Percentiles rank a stretch among this genome's conserved stretches.
Evolutionary conservation across 2,888 invertebrate genomes (phyloP).

Genomic region (Cryptus viduatorius): DNA sequence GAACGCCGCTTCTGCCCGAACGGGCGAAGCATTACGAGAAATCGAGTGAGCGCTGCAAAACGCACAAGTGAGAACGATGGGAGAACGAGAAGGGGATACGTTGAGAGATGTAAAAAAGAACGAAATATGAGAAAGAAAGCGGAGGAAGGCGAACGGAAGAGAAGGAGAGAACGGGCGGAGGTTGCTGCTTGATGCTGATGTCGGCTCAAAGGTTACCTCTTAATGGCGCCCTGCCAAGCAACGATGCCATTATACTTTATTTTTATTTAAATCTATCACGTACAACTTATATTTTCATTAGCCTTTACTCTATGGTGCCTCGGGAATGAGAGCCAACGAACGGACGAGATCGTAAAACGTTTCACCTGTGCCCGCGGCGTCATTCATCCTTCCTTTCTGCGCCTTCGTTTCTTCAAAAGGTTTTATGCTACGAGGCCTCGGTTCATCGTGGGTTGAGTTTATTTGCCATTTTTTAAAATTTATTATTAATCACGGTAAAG

Average conservation of each 20-base stretch:
- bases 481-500: background rate
- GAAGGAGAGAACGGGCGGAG: conserved; percentile 64
- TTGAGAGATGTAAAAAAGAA: conserved; percentile 35
- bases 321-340: conserved; percentile 56
- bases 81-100: conserved; percentile 26
- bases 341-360: conserved; percentile 70
- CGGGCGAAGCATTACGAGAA: conserved; percentile 21
- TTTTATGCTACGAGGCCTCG: conserved; percentile 16
- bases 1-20: conserved; percentile 26
- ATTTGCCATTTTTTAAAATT: background rate
- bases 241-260: conserved; percentile 77
- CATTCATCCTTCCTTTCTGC: conserved; percentile 59
- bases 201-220: conserved; percentile 68
- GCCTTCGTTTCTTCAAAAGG: conserved; percentile 40
- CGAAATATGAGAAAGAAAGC: conserved; percentile 16
- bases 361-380: conserved; percentile 71
- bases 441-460: background rate
- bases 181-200: conserved; percentile 56
- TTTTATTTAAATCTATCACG: conserved; percentile 79
- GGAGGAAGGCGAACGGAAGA: conserved; percentile 47
- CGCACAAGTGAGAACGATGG: conserved; percentile 21
- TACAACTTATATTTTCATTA: conserved; percentile 84
- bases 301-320: conserved; percentile 75
- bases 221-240: conserved; percentile 75
- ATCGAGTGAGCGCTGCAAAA: conserved; percentile 38